Conservation (phyloP, 2,888 invertebrate species). For the Megalurothrips usitatus region DNA sequence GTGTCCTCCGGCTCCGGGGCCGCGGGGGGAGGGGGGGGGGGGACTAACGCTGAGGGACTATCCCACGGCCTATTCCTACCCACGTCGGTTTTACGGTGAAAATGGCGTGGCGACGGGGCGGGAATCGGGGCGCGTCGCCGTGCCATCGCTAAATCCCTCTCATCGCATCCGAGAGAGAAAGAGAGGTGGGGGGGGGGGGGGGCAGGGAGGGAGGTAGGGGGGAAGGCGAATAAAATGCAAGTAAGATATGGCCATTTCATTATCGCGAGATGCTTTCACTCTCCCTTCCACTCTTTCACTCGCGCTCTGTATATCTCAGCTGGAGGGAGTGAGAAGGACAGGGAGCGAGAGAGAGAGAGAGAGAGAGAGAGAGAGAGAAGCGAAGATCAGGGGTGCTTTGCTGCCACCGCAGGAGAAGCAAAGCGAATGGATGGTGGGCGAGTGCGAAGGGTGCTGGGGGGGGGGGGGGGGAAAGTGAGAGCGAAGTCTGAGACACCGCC, state of each 20-base stretch:
- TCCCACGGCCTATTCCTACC: too few species aligned
- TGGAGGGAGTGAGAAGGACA: slow-evolving; percentile 27
- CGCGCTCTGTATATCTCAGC: too few species aligned
- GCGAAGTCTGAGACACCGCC: background rate
- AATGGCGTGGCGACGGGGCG: too few species aligned
- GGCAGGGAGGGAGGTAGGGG: too few species aligned
- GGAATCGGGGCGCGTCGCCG: too few species aligned
- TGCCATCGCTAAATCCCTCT: too few species aligned
- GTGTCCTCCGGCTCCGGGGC: too few species aligned
- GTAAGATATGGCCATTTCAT: background rate
- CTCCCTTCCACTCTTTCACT: background rate
- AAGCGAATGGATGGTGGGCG: background rate
- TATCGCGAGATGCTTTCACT: background rate
- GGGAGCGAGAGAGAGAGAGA: slow-evolving; percentile 28
- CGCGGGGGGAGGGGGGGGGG: too few species aligned
- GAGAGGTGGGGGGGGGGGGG: slow-evolving; percentile 28
- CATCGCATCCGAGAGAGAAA: slow-evolving; percentile 12
- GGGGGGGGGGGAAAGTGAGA: slow-evolving; percentile 1
- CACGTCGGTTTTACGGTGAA: too few species aligned
- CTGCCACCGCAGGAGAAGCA: background rate
- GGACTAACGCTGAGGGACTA: too few species aligned
- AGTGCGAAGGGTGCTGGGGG: background rate
- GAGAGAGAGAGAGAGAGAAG: slow-evolving; percentile 28
- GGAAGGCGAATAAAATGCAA: background rate
- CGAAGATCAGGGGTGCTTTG: background rate